Evolutionary conservation across 2,113 vertebrate species (phyloP).

Genomic region (Mandrillus leucophaeus): DNA sequence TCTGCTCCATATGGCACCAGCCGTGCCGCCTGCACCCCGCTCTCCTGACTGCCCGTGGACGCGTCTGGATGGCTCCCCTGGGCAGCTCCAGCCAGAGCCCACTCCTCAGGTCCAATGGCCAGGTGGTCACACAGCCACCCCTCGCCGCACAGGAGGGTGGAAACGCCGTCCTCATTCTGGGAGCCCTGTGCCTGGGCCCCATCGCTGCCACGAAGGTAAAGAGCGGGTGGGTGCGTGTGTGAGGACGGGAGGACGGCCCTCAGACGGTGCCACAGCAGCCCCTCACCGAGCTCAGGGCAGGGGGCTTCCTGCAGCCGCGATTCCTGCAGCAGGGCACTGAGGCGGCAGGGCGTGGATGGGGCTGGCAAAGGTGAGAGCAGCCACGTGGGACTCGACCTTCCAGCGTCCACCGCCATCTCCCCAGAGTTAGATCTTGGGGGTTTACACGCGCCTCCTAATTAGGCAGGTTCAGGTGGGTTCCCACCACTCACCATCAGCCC

Average conservation of each 20-base stretch:
- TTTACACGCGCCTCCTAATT: accelerated
- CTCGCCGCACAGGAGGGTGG: not conserved
- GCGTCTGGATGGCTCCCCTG: not conserved
- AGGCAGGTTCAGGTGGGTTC: not conserved
- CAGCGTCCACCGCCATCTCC: accelerated
- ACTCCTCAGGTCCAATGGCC: too few species aligned
- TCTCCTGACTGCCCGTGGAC: not conserved
- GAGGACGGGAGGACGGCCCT: not conserved
- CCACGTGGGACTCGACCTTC: not conserved
- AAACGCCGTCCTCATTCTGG: not conserved
- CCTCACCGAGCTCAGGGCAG: not conserved
- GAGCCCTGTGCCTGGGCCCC: too few species aligned
- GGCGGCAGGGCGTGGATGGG: not conserved
- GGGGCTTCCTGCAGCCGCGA: too few species aligned
- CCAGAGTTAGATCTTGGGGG: not conserved
- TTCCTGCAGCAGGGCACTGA: not conserved
- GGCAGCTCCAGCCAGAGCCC: too few species aligned
- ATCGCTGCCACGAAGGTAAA: too few species aligned
- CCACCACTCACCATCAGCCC: not conserved
- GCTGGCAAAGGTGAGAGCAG: not conserved
- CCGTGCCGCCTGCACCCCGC: too few species aligned
- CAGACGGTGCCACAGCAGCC: not conserved
- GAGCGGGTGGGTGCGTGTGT: not conserved
- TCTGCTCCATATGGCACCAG: not conserved
- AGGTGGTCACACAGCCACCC: not conserved